phyloP scores from a whole-genome alignment of 2,797 vertebrate genomes.

The Pseudochirops cupreus region DNA sequence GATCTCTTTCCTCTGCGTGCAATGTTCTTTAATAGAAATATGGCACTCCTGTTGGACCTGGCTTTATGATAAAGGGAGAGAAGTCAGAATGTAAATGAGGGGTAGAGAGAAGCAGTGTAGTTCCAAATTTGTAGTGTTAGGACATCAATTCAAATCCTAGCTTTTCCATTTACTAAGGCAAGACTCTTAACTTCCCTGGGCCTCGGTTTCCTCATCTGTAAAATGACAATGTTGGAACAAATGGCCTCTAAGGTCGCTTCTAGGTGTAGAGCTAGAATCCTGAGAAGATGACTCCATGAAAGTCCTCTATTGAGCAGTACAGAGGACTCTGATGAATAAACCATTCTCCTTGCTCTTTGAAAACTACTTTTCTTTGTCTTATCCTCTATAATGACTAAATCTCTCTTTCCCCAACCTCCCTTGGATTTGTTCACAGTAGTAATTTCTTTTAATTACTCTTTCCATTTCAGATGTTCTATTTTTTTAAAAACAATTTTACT shows the following conservation, averaged over 20 bases:
- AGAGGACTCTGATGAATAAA: background rate
- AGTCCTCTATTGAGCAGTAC: background rate
- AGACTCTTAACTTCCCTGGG: background rate
- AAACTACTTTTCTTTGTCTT: background rate
- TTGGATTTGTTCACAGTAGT: background rate
- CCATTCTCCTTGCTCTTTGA: background rate
- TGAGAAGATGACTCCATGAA: background rate
- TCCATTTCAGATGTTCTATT: background rate
- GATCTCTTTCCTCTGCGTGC: background rate
- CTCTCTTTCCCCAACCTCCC: background rate
- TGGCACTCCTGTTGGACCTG: background rate
- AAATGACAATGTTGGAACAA: background rate
- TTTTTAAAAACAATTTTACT: background rate
- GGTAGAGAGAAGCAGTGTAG: background rate
- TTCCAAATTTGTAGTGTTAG: background rate
- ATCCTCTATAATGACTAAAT: background rate
- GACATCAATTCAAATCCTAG: background rate
- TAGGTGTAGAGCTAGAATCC: background rate
- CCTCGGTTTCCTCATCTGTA: background rate
- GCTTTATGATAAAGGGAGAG: background rate
- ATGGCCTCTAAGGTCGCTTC: background rate
- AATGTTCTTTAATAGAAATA: background rate
- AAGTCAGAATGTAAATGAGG: background rate
- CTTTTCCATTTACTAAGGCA: background rate
- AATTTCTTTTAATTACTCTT: background rate